Conservation (phyloP, 2,113 vertebrate species). For the Helogale parvula region DNA sequence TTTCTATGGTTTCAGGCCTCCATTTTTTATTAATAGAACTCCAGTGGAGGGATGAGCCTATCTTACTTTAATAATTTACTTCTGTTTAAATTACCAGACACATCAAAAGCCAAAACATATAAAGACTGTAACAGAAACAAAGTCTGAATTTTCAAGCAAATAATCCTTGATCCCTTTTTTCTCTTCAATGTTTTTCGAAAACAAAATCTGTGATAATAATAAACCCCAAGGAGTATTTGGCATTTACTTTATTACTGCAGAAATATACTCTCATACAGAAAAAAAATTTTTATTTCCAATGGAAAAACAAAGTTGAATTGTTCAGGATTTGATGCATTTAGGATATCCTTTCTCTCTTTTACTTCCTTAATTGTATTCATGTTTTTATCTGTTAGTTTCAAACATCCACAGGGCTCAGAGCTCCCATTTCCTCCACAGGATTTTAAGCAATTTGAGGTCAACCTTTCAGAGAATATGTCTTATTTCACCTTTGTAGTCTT, state of each 20-base stretch:
- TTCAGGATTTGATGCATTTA: not conserved
- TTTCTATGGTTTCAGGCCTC: not conserved
- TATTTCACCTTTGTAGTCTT: not conserved
- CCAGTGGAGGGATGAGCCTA: not conserved
- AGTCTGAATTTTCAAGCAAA: not conserved
- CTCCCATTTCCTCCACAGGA: too few species aligned
- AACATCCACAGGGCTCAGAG: not conserved
- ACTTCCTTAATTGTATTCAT: not conserved
- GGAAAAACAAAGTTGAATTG: not conserved
- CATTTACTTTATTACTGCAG: not conserved
- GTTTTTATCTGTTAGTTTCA: not conserved
- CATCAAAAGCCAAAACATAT: not conserved
- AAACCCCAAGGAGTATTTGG: not conserved
- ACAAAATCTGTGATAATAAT: not conserved
- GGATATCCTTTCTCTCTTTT: not conserved
- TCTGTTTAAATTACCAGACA: slow-evolving; percentile 9
- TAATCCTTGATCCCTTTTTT: not conserved
- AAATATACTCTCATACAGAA: not conserved
- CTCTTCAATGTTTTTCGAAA: not conserved
- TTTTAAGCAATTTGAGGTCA: slow-evolving; percentile 13
- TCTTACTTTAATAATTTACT: slow-evolving; percentile 20
- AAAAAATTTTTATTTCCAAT: not conserved
- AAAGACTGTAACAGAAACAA: not conserved
- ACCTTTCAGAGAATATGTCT: not conserved
- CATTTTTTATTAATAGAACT: slow-evolving; percentile 28